Base-by-base conservation (phyloP, 35 echinoderm and acorn worm genomes). In the Apostichopus parvimensis region DNA sequence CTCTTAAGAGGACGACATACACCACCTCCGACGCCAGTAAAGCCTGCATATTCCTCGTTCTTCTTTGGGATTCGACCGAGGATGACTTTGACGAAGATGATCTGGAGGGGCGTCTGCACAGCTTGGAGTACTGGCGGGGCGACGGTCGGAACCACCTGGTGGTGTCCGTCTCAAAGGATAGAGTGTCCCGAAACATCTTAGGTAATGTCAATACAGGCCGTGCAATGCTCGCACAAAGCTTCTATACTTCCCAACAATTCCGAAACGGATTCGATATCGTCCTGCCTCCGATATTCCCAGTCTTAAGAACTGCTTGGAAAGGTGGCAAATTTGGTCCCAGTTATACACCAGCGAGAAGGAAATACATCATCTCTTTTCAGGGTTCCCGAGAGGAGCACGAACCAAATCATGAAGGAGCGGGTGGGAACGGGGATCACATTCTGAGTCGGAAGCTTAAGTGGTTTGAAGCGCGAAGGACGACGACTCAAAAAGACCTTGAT, bases 81-180 rank as follows among this genome's bases (percentile, higher is more conserved):
- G 91, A 94, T 55, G 93, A 77, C 78, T 57, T 73, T 13, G 81
- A 77, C 15, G 57, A 93, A 83, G 53, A 89, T 58, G 95, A 99
- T 57, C 45, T 99, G 25, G 94, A 99, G 61, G 66, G 82, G 56
- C 90, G 91, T 59, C 79, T 99, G 6, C 82, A 94, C 15, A 96
- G 91, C 76, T 79, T 99, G 26, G 84, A 91, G 87, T 94, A 79
- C 73, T 99, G 97, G 97, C 92, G 90, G 57, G 93, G 93, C 4
- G 97, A 99, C 89, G 97, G 97, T 18, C 83, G 95, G 9, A 99
- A 99, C 77, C 97, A 99, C 89, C 79, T 99, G 10, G 54, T 99
- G 15, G 72, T 99, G 4, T 92, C 94, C 77, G 77, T 99, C 21
- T 86, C 92, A 8, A 87, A 90, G 11, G 92, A 93, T 80, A 72